These are phyloP conservation scores for Ypsolopha scabrella DNA, from an alignment of 2,888 invertebrate genomes.

Conservation along the genomic window DNA sequence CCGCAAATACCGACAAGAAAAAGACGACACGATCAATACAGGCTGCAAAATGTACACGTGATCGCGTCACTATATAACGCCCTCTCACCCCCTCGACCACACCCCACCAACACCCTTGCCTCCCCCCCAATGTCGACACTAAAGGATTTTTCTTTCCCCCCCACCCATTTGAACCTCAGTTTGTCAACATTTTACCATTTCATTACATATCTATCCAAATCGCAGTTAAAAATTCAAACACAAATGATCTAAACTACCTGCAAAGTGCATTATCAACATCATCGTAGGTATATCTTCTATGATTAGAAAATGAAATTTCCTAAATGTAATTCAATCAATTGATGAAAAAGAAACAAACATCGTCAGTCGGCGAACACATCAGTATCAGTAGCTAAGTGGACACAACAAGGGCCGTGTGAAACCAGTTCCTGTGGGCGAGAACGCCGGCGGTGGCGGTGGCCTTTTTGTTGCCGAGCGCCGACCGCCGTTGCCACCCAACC, in stretches of 20 bases:
- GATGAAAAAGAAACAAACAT: constrained; percentile 1
- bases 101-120: constrained; percentile 54
- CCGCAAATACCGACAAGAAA: constrained; percentile 44
- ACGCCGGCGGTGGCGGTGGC: constrained; percentile 20
- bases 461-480: neutral
- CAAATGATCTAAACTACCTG: too few relatives aligned
- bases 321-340: neutral
- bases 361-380: neutral
- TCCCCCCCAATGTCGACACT: constrained; percentile 49
- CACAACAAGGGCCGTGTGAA: constrained; percentile 24
- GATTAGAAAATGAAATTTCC: too few relatives aligned
- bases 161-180: constrained; percentile 25
- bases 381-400: constrained; percentile 10
- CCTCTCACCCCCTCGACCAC: constrained; percentile 48
- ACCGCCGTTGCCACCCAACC: neutral
- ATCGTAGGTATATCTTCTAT: too few relatives aligned
- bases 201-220: neutral
- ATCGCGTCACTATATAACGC: constrained; percentile 68
- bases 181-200: constrained; percentile 8
- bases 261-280: too few relatives aligned
- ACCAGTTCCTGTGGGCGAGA: constrained; percentile 48
- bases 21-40: constrained; percentile 63
- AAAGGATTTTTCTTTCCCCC: constrained; percentile 44
- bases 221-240: too few relatives aligned
- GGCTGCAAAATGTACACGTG: constrained; percentile 69